phyloP scores from a whole-genome alignment of 2,888 invertebrate genomes.

The Cheiracanthium punctorium region DNA sequence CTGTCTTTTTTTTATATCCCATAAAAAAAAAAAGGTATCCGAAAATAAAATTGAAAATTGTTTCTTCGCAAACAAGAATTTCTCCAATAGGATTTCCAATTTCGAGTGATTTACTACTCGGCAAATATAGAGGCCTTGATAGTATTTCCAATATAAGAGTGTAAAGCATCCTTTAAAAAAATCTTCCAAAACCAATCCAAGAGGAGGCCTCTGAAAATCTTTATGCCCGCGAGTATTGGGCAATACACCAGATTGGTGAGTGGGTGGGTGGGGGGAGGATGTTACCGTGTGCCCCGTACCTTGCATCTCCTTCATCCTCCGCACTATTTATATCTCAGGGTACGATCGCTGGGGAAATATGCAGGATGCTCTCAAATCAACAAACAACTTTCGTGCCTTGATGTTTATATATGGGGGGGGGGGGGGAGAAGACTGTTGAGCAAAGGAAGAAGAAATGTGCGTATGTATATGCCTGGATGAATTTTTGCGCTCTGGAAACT shows the following conservation, averaged over 20 bases:
- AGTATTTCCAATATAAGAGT: background rate
- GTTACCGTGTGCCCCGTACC: background rate
- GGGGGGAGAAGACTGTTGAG: slow-evolving; percentile 17
- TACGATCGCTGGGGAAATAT: slow-evolving; percentile 60
- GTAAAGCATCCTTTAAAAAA: background rate
- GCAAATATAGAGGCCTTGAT: background rate
- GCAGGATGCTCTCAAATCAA: slow-evolving; percentile 62
- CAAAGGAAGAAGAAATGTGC: background rate
- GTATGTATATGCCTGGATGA: slow-evolving; percentile 16
- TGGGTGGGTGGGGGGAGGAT: background rate
- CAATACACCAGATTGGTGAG: slow-evolving; percentile 57
- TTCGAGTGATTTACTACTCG: background rate
- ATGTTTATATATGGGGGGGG: slow-evolving; percentile 38
- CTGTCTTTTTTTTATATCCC: background rate
- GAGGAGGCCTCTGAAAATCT: background rate
- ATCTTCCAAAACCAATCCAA: slow-evolving; percentile 2
- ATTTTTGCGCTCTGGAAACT: slow-evolving; percentile 35
- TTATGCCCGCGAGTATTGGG: slow-evolving; percentile 16
- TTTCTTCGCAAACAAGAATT: background rate
- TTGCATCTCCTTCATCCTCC: slow-evolving; percentile 30
- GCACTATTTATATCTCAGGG: slow-evolving; percentile 51
- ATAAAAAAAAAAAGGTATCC: background rate
- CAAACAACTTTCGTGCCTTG: slow-evolving; percentile 51
- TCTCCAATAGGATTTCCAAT: background rate
- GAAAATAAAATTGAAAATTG: background rate